These are phyloP conservation scores for Pedicia rivosa DNA, from an alignment of 2,888 invertebrate species.

Conservation along the genomic window DNA sequence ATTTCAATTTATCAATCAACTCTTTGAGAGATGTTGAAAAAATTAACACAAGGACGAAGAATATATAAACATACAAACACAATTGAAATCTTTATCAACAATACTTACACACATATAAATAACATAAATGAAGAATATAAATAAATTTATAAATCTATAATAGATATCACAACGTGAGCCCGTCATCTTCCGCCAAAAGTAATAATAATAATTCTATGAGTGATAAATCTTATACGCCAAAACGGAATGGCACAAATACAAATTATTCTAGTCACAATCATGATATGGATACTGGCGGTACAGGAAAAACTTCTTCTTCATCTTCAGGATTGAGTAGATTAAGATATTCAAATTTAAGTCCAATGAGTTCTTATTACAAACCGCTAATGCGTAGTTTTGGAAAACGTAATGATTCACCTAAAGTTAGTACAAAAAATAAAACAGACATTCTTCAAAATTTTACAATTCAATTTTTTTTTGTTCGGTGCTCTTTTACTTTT, in stretches of 20 bases:
- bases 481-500: not conserved
- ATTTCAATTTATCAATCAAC: no score
- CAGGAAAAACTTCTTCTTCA: conserved; percentile 19
- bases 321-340: conserved; percentile 27
- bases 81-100: no score
- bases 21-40: conserved; percentile 2
- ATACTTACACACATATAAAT: no score
- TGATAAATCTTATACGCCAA: conserved; percentile 19
- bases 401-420: conserved; percentile 20
- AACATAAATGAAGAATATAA: no score
- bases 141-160: no score
- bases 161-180: no score
- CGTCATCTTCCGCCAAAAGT: conserved; percentile 8
- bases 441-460: not conserved
- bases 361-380: conserved; percentile 28
- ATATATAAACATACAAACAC: no score
- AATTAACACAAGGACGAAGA: conserved; percentile 5
- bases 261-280: conserved; percentile 18
- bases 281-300: conserved; percentile 3
- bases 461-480: not conserved
- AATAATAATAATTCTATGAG: conserved; percentile 10
- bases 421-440: conserved; percentile 22
- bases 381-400: conserved; percentile 26
- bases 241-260: conserved; percentile 19
- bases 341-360: conserved; percentile 24